These are phyloP conservation scores for Drepanosiphum platanoidis DNA, from an alignment of 2,888 invertebrate genomes.

Conservation along the genomic window DNA sequence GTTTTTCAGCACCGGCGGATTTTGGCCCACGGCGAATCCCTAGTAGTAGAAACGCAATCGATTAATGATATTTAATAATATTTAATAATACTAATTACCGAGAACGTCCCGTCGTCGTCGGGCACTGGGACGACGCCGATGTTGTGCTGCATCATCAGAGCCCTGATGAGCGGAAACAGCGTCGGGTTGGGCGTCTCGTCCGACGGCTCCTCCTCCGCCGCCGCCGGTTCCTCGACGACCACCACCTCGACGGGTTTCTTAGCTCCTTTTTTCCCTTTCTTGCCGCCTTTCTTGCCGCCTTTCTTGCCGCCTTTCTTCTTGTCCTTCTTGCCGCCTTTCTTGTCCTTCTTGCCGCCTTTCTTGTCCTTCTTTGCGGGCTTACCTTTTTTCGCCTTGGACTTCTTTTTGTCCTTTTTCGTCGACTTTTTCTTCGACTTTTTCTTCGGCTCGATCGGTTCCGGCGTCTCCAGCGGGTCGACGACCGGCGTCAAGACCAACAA, in stretches of 20 bases:
- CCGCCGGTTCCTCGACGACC: background rate
- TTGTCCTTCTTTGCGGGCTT: background rate
- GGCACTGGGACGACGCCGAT: too few relatives aligned
- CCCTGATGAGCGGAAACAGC: constrained; percentile 20
- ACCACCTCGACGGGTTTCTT: too few relatives aligned
- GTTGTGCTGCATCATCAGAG: too few relatives aligned
- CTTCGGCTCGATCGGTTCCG: background rate
- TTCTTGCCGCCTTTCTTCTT: background rate
- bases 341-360: background rate
- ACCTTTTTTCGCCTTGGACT: background rate
- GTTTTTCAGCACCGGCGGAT: background rate
- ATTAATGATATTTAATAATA: background rate
- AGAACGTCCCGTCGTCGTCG: background rate
- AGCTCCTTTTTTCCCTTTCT: background rate
- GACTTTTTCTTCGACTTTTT: background rate
- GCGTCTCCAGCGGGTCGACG: too few relatives aligned
- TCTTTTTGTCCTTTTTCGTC: background rate
- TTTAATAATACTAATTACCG: constrained; percentile 15
- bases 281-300: background rate
- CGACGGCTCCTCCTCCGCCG: too few relatives aligned
- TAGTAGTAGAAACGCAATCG: background rate
- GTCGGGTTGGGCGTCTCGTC: too few relatives aligned
- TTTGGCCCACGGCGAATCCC: constrained; percentile 48
- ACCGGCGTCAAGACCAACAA: too few relatives aligned
- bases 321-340: background rate